phyloP scores from a whole-genome alignment of 2,113 vertebrate species.

The Mastomys coucha region DNA sequence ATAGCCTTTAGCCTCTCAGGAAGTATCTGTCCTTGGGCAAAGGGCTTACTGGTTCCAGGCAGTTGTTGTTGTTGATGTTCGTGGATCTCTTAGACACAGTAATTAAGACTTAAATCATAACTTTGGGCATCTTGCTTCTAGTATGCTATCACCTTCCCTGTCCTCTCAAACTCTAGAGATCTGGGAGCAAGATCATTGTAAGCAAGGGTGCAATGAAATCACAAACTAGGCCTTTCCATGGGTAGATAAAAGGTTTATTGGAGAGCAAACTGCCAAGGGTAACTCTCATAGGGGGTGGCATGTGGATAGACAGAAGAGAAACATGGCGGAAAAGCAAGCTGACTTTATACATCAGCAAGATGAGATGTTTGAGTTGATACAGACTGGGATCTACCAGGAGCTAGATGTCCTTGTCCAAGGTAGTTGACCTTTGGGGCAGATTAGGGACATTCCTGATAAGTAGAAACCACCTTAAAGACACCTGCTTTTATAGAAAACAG shows the following conservation, averaged over 20 bases:
- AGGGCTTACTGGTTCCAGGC: not conserved
- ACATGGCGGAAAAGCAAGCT: not conserved
- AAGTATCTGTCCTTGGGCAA: not conserved
- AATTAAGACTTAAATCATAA: not conserved
- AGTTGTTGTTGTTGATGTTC: not conserved
- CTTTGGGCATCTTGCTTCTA: not conserved
- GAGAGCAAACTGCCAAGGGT: not conserved
- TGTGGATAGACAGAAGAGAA: not conserved
- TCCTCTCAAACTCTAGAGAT: not conserved
- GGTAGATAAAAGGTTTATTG: not conserved
- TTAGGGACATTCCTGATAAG: not conserved
- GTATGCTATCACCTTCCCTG: not conserved
- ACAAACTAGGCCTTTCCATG: not conserved
- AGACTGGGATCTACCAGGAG: not conserved
- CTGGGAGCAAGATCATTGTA: not conserved
- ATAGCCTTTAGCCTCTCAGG: not conserved
- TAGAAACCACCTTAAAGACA: not conserved
- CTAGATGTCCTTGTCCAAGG: not conserved
- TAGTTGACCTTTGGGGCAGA: not conserved
- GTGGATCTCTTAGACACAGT: not conserved
- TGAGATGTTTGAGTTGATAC: not conserved
- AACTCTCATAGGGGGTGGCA: not conserved
- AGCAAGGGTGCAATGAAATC: not conserved
- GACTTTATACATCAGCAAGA: not conserved
- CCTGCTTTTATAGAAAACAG: not conserved